Base-by-base conservation (phyloP, 2,797 vertebrate species). In the Crenuchus spilurus region DNA sequence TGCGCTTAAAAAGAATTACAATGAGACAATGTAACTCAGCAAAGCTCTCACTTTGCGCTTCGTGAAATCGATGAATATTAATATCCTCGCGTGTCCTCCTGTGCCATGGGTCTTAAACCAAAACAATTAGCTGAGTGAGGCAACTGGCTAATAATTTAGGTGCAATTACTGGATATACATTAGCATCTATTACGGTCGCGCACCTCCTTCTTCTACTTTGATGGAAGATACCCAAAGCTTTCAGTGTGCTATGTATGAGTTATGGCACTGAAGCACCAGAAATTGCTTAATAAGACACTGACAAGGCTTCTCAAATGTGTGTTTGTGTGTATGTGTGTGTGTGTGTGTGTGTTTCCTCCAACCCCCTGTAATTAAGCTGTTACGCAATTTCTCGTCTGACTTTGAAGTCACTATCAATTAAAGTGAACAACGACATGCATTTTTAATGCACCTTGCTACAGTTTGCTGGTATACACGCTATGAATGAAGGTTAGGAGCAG, bases 1-100 rank as follows among this genome's bases (percentile, higher is more conserved):
- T 78, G 71, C 64, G 72, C 83, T 82, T 86, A 74, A 83, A 79
- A 83, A 48, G 86, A 87, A 87, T 89, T 75, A 72, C 73, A 84
- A 81, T 80, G 33, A 81, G 81, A 67, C 70, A 33, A 70, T 16
- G 48, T 62, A 79, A 70, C 61, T 72, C 24, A 52, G 62, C 71
- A 46, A 52, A 60, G 71, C 55, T 61, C 66, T 31, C 41, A 22
- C 37, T 51, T 68, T 60, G 31, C 30, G 42, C 52, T 61, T 57
- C 35, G 61, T 79, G 30, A 78, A 69, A 30, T 16, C 22, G 52
- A 80, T 72, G 69, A 52, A 81, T 84, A 79, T 82, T 84, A 79
- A 84, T 82, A 69, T 20, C 35, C 20, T 31, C 9, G 8, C 6
- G 26, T 46, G 41, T 71, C 61, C 69, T 60, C 42, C 41, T 10